These are phyloP conservation scores for Danio kyathit DNA, from an alignment of 2,797 vertebrate genomes.

Conservation along the genomic window DNA sequence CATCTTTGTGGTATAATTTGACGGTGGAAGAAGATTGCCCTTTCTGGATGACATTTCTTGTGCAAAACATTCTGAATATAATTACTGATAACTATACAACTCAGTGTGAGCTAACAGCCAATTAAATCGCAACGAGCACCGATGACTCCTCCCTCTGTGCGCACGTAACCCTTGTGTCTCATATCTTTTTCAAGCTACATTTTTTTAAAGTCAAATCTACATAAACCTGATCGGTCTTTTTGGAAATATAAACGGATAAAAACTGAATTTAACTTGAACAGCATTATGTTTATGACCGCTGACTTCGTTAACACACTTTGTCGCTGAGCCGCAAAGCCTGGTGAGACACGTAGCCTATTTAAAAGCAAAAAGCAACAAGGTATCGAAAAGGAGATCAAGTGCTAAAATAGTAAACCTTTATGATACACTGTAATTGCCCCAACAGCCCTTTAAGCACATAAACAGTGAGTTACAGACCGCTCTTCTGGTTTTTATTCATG, in stretches of 20 bases:
- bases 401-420: constrained; percentile 55
- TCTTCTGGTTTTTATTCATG: constrained; percentile 26
- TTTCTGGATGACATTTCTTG: constrained; percentile 99
- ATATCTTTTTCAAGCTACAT: constrained; percentile 81
- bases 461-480: constrained; percentile 37
- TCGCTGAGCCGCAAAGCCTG: constrained; percentile 12
- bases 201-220: constrained; percentile 43
- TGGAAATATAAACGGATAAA: constrained; percentile 38
- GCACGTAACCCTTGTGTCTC: constrained; percentile 76
- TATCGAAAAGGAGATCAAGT: constrained; percentile 53
- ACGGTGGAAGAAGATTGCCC: constrained; percentile 97
- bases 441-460: constrained; percentile 44
- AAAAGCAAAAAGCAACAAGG: constrained; percentile 43
- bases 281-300: not conserved
- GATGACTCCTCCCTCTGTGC: constrained; percentile 93
- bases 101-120: constrained; percentile 91
- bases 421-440: constrained; percentile 52
- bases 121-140: constrained; percentile 89
- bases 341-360: constrained; percentile 8
- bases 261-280: not conserved
- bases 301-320: constrained; percentile 33
- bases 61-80: constrained; percentile 99
- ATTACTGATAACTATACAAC: constrained; percentile 98
- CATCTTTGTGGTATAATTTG: constrained; percentile 98
- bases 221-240: constrained; percentile 30